Conservation (phyloP, 2,888 invertebrate species). For the Melieria omissa region DNA sequence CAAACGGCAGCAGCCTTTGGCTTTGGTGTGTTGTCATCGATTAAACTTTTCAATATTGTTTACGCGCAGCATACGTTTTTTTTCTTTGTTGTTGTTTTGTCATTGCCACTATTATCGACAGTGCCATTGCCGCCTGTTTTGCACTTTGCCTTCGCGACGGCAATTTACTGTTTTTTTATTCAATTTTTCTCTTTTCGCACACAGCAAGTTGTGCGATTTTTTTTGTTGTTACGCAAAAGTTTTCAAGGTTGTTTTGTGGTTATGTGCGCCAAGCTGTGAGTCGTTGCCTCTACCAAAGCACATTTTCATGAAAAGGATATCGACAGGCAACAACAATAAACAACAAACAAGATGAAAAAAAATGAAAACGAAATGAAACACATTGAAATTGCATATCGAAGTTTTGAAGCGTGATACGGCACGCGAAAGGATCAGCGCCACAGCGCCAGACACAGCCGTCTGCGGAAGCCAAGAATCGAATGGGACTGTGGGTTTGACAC, state of each 20-base stretch:
- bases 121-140: constrained; percentile 1
- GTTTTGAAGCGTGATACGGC: not conserved
- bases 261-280: constrained; percentile 1
- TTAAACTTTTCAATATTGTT: constrained; percentile 33
- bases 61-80: constrained; percentile 17
- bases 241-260: constrained; percentile 31
- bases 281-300: not conserved
- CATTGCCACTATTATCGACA: constrained; percentile 3
- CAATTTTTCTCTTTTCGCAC: constrained; percentile 8
- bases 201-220: too few relatives aligned
- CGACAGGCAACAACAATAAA: too few relatives aligned
- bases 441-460: too few relatives aligned
- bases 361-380: not conserved
- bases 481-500: too few relatives aligned
- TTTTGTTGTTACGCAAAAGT: not conserved
- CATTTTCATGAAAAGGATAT: not conserved
- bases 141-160: constrained; percentile 12
- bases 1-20: not conserved
- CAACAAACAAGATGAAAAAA: not conserved
- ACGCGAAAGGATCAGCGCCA: not conserved
- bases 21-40: constrained; percentile 29
- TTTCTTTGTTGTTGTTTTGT: constrained; percentile 6
- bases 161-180: not conserved
- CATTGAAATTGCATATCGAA: not conserved
- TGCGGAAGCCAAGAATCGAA: too few relatives aligned